Percentiles rank a stretch among this genome's conserved stretches.
These are phyloP conservation scores for Drosophila chauvacae DNA, from an alignment of 1,140 invertebrate genomes.

Conservation along the genomic window DNA sequence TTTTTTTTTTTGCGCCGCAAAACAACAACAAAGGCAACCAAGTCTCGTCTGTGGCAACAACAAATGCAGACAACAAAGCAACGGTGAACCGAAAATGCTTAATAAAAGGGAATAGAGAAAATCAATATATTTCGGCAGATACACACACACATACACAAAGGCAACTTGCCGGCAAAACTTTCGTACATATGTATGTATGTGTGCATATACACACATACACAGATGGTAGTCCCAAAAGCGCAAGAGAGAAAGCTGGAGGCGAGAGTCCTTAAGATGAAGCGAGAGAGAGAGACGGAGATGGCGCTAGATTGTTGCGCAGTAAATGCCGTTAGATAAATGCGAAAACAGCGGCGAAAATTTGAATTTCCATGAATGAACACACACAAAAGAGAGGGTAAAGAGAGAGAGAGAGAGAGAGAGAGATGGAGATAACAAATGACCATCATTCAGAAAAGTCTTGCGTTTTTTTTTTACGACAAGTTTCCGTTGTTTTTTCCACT, in stretches of 20 bases:
- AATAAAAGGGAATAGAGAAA: slow-evolving; percentile 65
- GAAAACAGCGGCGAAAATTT: slow-evolving; percentile 61
- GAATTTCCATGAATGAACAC: slow-evolving; percentile 69
- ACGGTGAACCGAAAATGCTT: slow-evolving; percentile 55
- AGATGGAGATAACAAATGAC: slow-evolving; percentile 8
- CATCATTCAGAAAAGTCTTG: slow-evolving; percentile 34
- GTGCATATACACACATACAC: slow-evolving; percentile 36
- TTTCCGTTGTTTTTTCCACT: slow-evolving; percentile 32
- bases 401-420: neutral
- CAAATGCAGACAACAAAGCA: slow-evolving; percentile 52
- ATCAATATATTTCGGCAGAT: slow-evolving; percentile 77
- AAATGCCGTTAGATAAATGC: slow-evolving; percentile 62
- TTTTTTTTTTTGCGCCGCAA: slow-evolving; percentile 18
- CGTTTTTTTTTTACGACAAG: slow-evolving; percentile 19
- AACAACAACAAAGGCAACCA: slow-evolving; percentile 40
- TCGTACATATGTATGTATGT: slow-evolving; percentile 15
- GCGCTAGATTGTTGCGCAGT: slow-evolving; percentile 44
- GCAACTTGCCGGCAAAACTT: slow-evolving; percentile 60
- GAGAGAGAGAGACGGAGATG: slow-evolving; percentile 1
- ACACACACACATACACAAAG: slow-evolving; percentile 38
- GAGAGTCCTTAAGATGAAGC: slow-evolving; percentile 17
- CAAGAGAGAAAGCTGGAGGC: slow-evolving; percentile 5
- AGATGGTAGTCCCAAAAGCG: slow-evolving; percentile 2
- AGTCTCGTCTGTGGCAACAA: slow-evolving; percentile 40
- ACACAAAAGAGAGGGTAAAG: neutral